Evolutionary conservation across 2,113 vertebrate genomes (phyloP).

Genomic region (Alligator sinensis): DNA sequence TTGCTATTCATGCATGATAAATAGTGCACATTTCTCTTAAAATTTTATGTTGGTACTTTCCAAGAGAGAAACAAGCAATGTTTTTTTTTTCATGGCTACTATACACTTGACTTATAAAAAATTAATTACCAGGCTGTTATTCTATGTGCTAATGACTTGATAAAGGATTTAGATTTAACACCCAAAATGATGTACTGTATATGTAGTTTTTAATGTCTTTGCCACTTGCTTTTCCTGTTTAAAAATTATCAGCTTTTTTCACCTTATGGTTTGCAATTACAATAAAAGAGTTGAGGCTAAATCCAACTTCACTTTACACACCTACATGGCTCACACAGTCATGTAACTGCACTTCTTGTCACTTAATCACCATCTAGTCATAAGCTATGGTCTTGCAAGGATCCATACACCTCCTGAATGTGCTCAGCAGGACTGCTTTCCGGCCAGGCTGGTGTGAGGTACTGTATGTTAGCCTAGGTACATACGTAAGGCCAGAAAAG

Average conservation of each 20-base stretch:
- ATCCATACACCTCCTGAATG: too few species aligned
- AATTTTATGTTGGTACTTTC: background rate
- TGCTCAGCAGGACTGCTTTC: too few species aligned
- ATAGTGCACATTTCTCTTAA: background rate
- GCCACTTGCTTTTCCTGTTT: constrained; percentile 37
- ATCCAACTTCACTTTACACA: too few species aligned
- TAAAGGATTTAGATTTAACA: constrained; percentile 11
- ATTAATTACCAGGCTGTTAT: background rate
- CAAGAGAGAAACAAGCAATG: background rate
- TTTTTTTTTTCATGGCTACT: background rate
- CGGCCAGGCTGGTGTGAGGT: too few species aligned
- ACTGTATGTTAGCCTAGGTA: too few species aligned
- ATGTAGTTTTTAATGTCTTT: constrained; percentile 10
- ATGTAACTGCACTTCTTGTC: too few species aligned
- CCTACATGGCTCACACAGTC: too few species aligned
- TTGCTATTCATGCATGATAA: background rate
- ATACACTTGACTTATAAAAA: background rate
- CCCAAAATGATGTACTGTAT: background rate
- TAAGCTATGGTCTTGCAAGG: too few species aligned
- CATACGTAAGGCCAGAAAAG: too few species aligned
- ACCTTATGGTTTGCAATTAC: constrained; percentile 59
- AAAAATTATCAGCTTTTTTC: constrained; percentile 33
- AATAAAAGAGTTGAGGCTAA: constrained; percentile 48
- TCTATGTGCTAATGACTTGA: constrained; percentile 9
- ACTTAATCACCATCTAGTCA: too few species aligned